Evolutionary conservation across 2,797 vertebrate species (phyloP).

Genomic region (Thalassophryne amazonica): DNA sequence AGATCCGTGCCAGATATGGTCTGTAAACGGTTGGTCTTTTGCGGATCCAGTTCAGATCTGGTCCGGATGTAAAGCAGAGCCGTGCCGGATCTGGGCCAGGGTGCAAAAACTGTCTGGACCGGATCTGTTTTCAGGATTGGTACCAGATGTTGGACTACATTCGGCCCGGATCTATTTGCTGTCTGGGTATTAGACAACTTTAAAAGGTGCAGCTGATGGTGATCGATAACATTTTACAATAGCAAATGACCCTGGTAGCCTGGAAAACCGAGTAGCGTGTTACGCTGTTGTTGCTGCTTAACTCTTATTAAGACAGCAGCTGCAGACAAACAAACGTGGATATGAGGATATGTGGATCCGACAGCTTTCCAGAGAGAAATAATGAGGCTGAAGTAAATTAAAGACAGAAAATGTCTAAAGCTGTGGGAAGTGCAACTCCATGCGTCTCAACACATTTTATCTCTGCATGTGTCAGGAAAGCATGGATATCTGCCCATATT

Average conservation of each 20-base stretch:
- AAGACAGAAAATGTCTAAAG: conserved; percentile 20
- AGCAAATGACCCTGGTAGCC: conserved; percentile 39
- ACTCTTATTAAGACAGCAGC: conserved; percentile 12
- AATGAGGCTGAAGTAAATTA: conserved; percentile 31
- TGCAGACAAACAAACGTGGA: conserved; percentile 39
- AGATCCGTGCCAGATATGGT: too few relatives aligned
- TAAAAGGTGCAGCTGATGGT: conserved; percentile 38
- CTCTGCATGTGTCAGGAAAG: too few relatives aligned
- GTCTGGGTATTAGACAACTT: conserved; percentile 28
- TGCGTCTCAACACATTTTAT: too few relatives aligned
- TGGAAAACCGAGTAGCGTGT: conserved; percentile 46
- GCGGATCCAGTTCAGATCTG: too few relatives aligned
- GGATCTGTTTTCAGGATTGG: too few relatives aligned
- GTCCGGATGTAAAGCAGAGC: too few relatives aligned
- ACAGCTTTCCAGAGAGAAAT: conserved; percentile 24
- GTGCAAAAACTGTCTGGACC: too few relatives aligned
- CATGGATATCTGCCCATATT: too few relatives aligned
- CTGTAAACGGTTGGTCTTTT: too few relatives aligned
- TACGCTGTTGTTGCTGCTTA: conserved; percentile 37
- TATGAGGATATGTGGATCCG: conserved; percentile 33
- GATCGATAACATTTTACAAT: conserved; percentile 62
- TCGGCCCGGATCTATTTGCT: too few relatives aligned
- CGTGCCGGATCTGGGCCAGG: too few relatives aligned
- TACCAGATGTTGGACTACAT: too few relatives aligned
- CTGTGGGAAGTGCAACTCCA: not conserved